These are phyloP conservation scores for Theodoxus fluviatilis DNA, from an alignment of 2,888 invertebrate genomes.

Conservation along the genomic window DNA sequence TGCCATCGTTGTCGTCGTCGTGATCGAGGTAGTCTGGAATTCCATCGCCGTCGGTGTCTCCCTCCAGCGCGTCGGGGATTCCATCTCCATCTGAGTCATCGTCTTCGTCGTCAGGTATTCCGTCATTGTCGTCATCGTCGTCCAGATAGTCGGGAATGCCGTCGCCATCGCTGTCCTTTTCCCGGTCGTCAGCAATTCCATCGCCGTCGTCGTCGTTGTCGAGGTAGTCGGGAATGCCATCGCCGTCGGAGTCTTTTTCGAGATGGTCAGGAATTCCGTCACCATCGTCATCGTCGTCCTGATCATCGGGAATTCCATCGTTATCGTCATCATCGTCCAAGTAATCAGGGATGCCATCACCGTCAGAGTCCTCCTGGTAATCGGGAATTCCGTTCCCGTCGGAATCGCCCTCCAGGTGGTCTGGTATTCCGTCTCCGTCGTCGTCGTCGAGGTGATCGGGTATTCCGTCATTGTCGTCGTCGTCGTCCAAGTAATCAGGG, in stretches of 20 bases:
- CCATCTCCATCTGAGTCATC: constrained; percentile 51
- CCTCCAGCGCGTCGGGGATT: constrained; percentile 52
- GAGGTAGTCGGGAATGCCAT: constrained; percentile 49
- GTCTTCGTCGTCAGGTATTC: constrained; percentile 52
- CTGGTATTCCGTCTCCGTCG: constrained; percentile 51
- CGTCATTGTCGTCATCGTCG: constrained; percentile 54
- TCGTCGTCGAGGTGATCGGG: constrained; percentile 41
- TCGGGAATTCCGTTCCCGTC: constrained; percentile 59
- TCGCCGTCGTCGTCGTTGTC: constrained; percentile 52
- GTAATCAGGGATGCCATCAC: constrained; percentile 50
- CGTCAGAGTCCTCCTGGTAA: too few relatives aligned
- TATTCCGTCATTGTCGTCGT: constrained; percentile 53
- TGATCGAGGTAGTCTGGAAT: constrained; percentile 47
- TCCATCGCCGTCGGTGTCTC: constrained; percentile 51
- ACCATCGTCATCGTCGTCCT: constrained; percentile 52
- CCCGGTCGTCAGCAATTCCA: constrained; percentile 44
- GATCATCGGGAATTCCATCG: constrained; percentile 51
- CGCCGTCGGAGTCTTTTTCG: constrained; percentile 45
- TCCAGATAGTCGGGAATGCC: constrained; percentile 50
- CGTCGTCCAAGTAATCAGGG: constrained; percentile 43
- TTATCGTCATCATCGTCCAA: constrained; percentile 41
- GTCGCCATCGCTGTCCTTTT: constrained; percentile 41
- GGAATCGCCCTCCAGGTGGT: constrained; percentile 44
- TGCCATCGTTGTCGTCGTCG: constrained; percentile 52
- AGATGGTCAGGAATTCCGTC: constrained; percentile 51